Base-by-base conservation (phyloP, 2,797 vertebrate species). In the Leontocebus nigricollis region DNA sequence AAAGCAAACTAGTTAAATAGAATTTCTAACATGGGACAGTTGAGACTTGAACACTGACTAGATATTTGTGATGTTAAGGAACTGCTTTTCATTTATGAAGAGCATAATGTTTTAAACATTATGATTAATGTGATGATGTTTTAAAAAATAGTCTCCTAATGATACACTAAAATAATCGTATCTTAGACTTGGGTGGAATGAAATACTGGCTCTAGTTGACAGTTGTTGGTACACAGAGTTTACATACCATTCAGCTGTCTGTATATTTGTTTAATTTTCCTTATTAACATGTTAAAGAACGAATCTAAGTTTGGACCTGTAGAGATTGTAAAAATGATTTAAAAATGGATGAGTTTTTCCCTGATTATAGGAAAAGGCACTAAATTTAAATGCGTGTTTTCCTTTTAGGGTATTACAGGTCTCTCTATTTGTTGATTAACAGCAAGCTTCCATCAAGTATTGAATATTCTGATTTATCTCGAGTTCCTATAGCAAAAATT, bases 341-440 rank as follows among this genome's bases (percentile, higher is more conserved):
- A n/a, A 81, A 92, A 86, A 44, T 39, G 33, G 19, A 89, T 44
- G 3, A 36, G 1, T 87, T 93, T 95, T 95, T 96, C 6, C 52
- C 17, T 86, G 75, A 3, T 19, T 82, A 48, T 61, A 36, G 73
- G 80, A 27, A 84, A 80, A 89, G 67, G 20, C 48, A 39, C 52
- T 61, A 57, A 75, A 70, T 44, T 39, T 85, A 96, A 41, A 5
- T 46, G 5, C 30, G n/a, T 86, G 8, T 88, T 96, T 94, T 90
- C 88, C 36, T 98, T 97, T 48, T 97, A 99, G 99, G 99, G 98
- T 99, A 99, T 98, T 99, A 99, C 98, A 99, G 98, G 98, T 99
- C 99, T 83, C 99, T 99, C 98, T 99, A 99, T 98, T 98, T 99
- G 98, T 98, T 99, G 97, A 99, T 99, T 98, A 99, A 99, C 99